These are phyloP conservation scores for Campylomormyrus tamandua DNA, from an alignment of 2,113 vertebrate genomes.

Conservation along the genomic window DNA sequence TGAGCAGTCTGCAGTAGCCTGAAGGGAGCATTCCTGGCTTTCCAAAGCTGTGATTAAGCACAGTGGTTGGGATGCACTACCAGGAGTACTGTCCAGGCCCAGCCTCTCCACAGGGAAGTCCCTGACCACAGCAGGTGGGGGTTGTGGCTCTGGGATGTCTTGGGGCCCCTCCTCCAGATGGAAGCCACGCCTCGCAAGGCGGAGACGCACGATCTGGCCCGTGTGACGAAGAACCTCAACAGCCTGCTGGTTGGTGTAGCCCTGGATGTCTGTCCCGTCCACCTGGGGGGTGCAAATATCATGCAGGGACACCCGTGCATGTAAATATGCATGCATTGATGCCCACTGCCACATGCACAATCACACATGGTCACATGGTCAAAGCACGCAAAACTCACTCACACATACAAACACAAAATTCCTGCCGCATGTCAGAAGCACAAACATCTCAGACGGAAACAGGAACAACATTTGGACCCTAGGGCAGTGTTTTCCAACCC, in stretches of 20 bases:
- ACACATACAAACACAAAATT: background rate
- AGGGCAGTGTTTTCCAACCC: background rate
- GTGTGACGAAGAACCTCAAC: slow-evolving; percentile 88
- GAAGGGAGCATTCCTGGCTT: background rate
- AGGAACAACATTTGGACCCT: background rate
- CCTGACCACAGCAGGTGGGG: slow-evolving; percentile 34
- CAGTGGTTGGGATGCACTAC: background rate
- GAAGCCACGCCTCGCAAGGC: slow-evolving; percentile 70
- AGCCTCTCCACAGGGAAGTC: slow-evolving; percentile 49
- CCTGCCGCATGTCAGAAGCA: background rate
- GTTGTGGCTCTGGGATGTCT: background rate
- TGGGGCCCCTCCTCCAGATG: slow-evolving; percentile 63
- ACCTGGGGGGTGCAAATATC: slow-evolving; percentile 64
- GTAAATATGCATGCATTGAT: background rate
- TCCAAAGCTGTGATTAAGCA: background rate
- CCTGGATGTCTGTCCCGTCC: slow-evolving; percentile 85
- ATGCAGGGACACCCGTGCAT: background rate
- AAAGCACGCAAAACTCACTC: background rate
- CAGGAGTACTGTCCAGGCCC: background rate
- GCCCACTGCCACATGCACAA: background rate
- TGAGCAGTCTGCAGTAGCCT: background rate
- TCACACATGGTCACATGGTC: background rate
- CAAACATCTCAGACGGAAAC: background rate
- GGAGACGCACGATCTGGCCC: slow-evolving; percentile 77
- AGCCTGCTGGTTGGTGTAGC: slow-evolving; percentile 93